These are phyloP conservation scores for Lycocerus yunnanus DNA, from an alignment of 2,888 invertebrate species.

Conservation along the genomic window DNA sequence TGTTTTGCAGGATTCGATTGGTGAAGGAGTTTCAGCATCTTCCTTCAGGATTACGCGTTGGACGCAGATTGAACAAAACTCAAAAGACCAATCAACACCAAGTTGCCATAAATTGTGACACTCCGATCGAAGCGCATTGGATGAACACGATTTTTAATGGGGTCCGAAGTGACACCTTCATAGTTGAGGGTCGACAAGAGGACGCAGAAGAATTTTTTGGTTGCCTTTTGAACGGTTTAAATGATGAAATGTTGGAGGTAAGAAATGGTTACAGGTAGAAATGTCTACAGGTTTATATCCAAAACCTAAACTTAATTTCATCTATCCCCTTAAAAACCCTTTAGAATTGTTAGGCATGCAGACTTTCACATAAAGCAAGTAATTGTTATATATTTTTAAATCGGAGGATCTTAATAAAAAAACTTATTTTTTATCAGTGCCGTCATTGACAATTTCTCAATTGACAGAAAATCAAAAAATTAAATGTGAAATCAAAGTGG, in stretches of 20 bases:
- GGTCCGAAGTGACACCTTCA: conserved; percentile 69
- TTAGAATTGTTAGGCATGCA: too few species aligned
- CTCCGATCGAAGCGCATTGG: conserved; percentile 88
- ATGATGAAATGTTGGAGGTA: conserved; percentile 96
- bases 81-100: conserved; percentile 57
- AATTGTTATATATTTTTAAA: too few species aligned
- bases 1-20: conserved; percentile 68
- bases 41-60: conserved; percentile 60
- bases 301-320: too few species aligned
- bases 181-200: conserved; percentile 90
- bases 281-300: too few species aligned
- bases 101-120: conserved; percentile 64
- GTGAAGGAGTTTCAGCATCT: conserved; percentile 78
- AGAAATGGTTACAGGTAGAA: too few species aligned
- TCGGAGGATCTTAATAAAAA: too few species aligned
- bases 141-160: conserved; percentile 84
- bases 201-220: conserved; percentile 97
- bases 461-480: too few species aligned
- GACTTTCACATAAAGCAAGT: too few species aligned
- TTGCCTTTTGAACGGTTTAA: conserved; percentile 89
- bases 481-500: too few species aligned
- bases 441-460: too few species aligned
- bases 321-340: too few species aligned
- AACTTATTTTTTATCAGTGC: too few species aligned
- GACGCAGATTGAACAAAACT: conserved; percentile 58